These are phyloP conservation scores for Oopsacas minuta DNA, from an alignment of 37 sponge, comb jelly and placozoan genomes.

Conservation along the genomic window DNA sequence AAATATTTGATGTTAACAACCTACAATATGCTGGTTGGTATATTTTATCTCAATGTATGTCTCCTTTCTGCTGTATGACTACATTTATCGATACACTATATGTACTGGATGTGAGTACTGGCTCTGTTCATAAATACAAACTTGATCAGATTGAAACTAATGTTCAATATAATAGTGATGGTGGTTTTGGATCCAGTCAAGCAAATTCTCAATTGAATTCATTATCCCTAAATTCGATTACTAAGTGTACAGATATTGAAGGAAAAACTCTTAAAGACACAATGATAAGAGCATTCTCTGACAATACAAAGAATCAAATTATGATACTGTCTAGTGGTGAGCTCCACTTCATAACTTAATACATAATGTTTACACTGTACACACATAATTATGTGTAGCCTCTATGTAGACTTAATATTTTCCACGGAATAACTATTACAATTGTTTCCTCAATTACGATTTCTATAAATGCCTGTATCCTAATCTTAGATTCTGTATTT, in stretches of 20 bases:
- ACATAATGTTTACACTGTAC: too few species aligned
- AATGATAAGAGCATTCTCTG: not conserved
- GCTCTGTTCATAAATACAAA: not conserved
- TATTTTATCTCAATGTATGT: not conserved
- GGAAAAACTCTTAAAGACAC: not conserved
- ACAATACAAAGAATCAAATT: not conserved
- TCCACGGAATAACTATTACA: too few species aligned
- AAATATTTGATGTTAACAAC: not conserved
- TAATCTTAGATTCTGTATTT: too few species aligned
- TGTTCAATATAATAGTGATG: not conserved
- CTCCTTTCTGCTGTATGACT: constrained; percentile 15
- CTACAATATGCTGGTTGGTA: not conserved
- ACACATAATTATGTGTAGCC: too few species aligned
- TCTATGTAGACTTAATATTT: too few species aligned
- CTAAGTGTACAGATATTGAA: not conserved
- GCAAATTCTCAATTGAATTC: not conserved
- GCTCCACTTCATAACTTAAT: not conserved
- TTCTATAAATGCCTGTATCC: too few species aligned
- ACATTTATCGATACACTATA: not conserved
- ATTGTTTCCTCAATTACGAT: too few species aligned
- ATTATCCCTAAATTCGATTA: not conserved
- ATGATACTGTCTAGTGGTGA: not conserved
- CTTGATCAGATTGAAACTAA: not conserved
- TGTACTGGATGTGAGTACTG: not conserved
- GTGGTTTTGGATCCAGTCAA: too few species aligned